phyloP scores from a whole-genome alignment of 2,888 invertebrate species.

The Leucophenga montana region DNA sequence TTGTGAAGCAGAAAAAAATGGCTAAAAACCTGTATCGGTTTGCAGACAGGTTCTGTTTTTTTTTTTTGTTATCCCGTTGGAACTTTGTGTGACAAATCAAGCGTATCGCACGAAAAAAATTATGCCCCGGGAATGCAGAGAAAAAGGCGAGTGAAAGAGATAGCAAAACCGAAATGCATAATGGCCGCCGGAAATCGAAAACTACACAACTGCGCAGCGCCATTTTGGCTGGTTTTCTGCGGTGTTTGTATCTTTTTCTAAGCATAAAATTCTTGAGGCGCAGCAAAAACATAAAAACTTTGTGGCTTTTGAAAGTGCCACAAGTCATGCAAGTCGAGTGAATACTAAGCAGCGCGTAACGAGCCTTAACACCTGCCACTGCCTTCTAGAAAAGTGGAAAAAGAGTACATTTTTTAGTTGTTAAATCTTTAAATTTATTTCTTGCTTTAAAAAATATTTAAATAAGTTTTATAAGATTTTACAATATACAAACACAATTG shows the following conservation, averaged over 20 bases:
- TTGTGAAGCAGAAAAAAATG: constrained; percentile 23
- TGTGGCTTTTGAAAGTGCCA: no score
- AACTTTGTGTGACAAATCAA: constrained; percentile 60
- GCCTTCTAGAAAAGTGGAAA: no score
- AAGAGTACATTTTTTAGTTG: no score
- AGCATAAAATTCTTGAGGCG: no score
- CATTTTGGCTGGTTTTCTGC: neutral
- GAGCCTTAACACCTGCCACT: no score
- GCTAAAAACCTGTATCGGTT: constrained; percentile 59
- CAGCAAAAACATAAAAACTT: no score
- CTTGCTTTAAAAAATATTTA: no score
- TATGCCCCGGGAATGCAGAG: constrained; percentile 24
- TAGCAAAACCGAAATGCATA: constrained; percentile 41
- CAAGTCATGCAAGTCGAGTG: no score
- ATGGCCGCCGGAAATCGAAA: constrained; percentile 65
- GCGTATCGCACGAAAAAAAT: constrained; percentile 49
- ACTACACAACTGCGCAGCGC: constrained; percentile 30
- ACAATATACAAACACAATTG: no score
- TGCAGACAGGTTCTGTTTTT: constrained; percentile 61
- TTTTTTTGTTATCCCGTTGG: constrained; percentile 46
- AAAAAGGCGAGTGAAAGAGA: constrained; percentile 38
- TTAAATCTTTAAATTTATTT: no score
- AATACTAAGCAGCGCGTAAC: no score
- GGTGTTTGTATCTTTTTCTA: neutral
- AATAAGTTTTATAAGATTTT: no score